Evolutionary conservation across 1,140 invertebrate species (phyloP).

Genomic region (Solen grandis): DNA sequence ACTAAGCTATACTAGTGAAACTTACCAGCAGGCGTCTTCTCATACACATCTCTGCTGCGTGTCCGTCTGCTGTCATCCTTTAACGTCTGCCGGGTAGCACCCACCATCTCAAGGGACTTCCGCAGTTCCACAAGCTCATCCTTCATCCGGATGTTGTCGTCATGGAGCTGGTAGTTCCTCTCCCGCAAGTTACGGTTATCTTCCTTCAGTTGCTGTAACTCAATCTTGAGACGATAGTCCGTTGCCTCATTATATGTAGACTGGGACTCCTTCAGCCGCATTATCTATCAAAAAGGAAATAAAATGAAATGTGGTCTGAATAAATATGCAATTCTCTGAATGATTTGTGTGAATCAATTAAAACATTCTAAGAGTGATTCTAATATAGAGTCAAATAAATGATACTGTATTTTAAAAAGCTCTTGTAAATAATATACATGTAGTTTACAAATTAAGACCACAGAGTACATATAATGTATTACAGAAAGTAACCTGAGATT

Average conservation of each 20-base stretch:
- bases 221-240: slow-evolving; percentile 43
- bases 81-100: neutral
- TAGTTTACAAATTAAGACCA: too few species aligned
- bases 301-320: too few species aligned
- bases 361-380: too few species aligned
- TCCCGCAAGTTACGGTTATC: slow-evolving; percentile 54
- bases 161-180: slow-evolving; percentile 56
- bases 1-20: too few species aligned
- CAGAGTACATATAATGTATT: too few species aligned
- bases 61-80: neutral
- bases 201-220: slow-evolving; percentile 53
- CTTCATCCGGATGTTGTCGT: slow-evolving; percentile 45
- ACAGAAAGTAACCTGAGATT: too few species aligned
- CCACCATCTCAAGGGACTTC: slow-evolving; percentile 41
- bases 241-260: slow-evolving; percentile 31
- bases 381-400: too few species aligned
- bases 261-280: slow-evolving; percentile 13
- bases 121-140: slow-evolving; percentile 48
- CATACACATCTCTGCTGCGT: neutral
- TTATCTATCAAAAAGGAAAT: slow-evolving; percentile 11
- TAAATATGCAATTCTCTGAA: too few species aligned
- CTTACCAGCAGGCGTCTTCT: too few species aligned
- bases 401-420: too few species aligned
- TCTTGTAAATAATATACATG: too few species aligned
- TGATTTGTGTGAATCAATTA: too few species aligned